Percentiles rank a stretch among this genome's conserved stretches.
phyloP scores from a whole-genome alignment of 2,888 invertebrate species.

The Lasioglossum lativentre region DNA sequence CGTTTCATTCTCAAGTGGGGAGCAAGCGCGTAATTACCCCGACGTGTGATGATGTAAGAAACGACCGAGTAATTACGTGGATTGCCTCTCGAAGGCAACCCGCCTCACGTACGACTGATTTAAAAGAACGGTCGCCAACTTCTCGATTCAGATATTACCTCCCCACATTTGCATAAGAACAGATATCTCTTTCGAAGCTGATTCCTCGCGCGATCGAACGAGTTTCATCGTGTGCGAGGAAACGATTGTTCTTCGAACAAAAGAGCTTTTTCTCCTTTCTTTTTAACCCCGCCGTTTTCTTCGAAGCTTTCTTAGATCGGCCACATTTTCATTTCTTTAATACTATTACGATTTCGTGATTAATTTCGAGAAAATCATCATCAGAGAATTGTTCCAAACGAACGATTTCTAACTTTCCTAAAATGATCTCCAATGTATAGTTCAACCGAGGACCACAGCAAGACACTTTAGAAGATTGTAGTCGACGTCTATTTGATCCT shows the following conservation, averaged over 20 bases:
- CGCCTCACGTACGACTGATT: neutral
- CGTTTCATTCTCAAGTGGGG: neutral
- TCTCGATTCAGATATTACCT: slow-evolving; percentile 12
- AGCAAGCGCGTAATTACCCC: slow-evolving; percentile 7
- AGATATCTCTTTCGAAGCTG: slow-evolving; percentile 23
- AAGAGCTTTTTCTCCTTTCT: neutral
- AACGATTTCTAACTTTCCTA: neutral
- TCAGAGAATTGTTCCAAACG: neutral
- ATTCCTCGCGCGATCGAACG: slow-evolving; percentile 21
- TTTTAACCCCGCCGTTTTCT: neutral
- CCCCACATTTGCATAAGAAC: slow-evolving; percentile 2
- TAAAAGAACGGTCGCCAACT: slow-evolving; percentile 26
- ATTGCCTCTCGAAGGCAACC: neutral
- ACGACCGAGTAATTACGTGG: slow-evolving; percentile 26
- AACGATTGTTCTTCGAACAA: slow-evolving; percentile 28
- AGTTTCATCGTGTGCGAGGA: slow-evolving; percentile 17
- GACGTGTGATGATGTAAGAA: neutral
- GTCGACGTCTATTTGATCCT: slow-evolving; percentile 36
- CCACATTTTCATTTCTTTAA: neutral
- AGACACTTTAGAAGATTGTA: slow-evolving; percentile 25
- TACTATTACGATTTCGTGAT: neutral
- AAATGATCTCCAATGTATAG: neutral
- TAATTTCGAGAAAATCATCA: neutral
- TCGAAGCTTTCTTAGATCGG: neutral
- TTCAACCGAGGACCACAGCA: neutral